These are phyloP conservation scores for Timema cristinae DNA, from an alignment of 2,888 invertebrate species.

Conservation along the genomic window DNA sequence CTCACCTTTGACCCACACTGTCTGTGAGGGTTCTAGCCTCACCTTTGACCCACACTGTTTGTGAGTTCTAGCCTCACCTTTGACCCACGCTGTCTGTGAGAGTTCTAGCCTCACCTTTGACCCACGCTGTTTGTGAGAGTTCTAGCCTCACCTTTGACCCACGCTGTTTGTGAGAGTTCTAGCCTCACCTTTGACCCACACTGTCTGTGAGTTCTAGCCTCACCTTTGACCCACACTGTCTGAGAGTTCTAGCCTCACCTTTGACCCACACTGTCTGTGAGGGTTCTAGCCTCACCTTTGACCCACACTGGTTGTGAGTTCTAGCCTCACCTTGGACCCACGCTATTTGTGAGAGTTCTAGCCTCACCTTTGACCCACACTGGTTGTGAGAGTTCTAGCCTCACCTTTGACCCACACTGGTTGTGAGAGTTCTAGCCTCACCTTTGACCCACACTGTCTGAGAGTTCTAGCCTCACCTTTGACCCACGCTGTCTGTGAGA, in stretches of 20 bases:
- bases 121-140: conserved; percentile 81
- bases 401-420: conserved; percentile 77
- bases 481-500: conserved; percentile 79
- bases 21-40: conserved; percentile 61
- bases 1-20: conserved; percentile 74
- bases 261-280: conserved; percentile 81
- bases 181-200: conserved; percentile 66
- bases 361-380: conserved; percentile 70
- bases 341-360: conserved; percentile 71
- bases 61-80: conserved; percentile 58
- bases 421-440: conserved; percentile 59
- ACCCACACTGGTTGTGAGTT: conserved; percentile 77
- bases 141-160: conserved; percentile 60
- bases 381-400: conserved; percentile 64
- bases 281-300: conserved; percentile 58
- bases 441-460: conserved; percentile 81
- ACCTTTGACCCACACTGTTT: conserved; percentile 81
- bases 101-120: conserved; percentile 57
- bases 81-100: conserved; percentile 82
- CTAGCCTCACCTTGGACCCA: conserved; percentile 63
- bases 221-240: conserved; percentile 81
- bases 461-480: conserved; percentile 58
- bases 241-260: conserved; percentile 57
- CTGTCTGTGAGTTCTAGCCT: conserved; percentile 63
- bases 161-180: conserved; percentile 74